Evolutionary conservation across 1,140 invertebrate genomes (phyloP), one percentile per base, ranked within the genome.

Genomic region (Luehdorfia chinensis): DNA sequence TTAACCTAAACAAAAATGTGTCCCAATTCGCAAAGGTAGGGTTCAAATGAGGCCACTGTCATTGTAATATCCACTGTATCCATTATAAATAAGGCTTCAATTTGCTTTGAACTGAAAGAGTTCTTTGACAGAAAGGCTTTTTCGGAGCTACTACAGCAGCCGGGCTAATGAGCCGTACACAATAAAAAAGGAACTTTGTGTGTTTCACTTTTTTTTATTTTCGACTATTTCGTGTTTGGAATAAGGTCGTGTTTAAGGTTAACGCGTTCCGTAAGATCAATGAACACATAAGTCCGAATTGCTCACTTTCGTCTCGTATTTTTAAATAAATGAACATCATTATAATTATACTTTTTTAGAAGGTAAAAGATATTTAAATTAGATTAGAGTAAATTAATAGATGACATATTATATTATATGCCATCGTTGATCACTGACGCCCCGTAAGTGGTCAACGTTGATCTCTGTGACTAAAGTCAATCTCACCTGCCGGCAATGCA

Each of bases 1-100:
- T 43, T 61, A 57, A 61, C 65, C 64, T 52, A 67, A 64, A 61
- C 65, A 64, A 68, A 61, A 68, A 65, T 55, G 58, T 67, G 65
- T 51, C 59, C 61, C 55, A 60, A 55, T 65, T 65, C 55, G 49
- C 57, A 16, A 25, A 15, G 39, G 51, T 34, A 50, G 37, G 37
- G 44, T 36, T 16, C 30, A 19, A 31, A 23, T 32, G 18, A 21
- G 12, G 12, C 2, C 13, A 25, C 47, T 30, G 47, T 9, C 15
- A 13, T 47, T 45, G 9, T 7, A 55, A 59, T 45, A 9, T 18
- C 18, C 16, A 43, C 43, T 31, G 7, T 55, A 51, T 14, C 4
- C 5, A 0, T 13, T 2, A 31, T 2, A 12, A 11, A 43, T 59
- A 59, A 47, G 37, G 56, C 49, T 14, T n/a, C 32, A 27, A 33